Evolutionary conservation across 2,113 vertebrate genomes (phyloP).

Genomic region (Callopanchax toddi): DNA sequence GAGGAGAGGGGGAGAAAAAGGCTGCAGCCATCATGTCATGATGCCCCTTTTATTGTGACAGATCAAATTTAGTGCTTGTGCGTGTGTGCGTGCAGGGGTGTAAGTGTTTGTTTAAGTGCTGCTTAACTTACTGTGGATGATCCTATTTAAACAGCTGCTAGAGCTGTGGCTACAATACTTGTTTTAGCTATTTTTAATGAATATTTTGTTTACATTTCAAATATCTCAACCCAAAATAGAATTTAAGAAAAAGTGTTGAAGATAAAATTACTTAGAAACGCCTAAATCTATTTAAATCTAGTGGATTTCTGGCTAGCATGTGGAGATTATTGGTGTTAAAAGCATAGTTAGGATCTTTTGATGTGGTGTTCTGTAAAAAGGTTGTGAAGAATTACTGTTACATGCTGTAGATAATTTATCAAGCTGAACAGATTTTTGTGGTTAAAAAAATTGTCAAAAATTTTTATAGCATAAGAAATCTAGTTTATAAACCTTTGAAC

Average conservation of each 20-base stretch:
- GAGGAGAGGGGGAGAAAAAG: slow-evolving; percentile 32
- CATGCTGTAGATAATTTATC: no score
- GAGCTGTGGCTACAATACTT: slow-evolving; percentile 39
- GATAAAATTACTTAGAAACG: not conserved
- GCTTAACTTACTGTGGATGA: slow-evolving; percentile 49
- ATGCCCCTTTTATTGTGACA: slow-evolving; percentile 74
- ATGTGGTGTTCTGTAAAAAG: no score
- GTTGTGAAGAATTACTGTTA: no score
- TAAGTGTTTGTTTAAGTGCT: slow-evolving; percentile 26
- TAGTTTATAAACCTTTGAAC: no score
- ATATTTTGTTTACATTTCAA: slow-evolving; percentile 55
- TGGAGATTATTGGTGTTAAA: not conserved
- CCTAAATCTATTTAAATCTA: not conserved
- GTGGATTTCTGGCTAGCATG: not conserved
- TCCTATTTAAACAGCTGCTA: slow-evolving; percentile 62
- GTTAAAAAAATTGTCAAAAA: no score
- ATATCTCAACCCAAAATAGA: slow-evolving; percentile 15
- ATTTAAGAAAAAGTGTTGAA: not conserved
- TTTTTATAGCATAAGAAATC: no score
- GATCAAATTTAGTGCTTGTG: slow-evolving; percentile 62
- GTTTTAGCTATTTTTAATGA: slow-evolving; percentile 78
- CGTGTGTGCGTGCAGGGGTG: slow-evolving; percentile 19
- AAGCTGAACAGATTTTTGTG: no score
- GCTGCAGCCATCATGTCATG: slow-evolving; percentile 72
- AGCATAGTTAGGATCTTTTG: no score